Evolutionary conservation across 2,888 invertebrate species (phyloP).

Genomic region (Ceratothoa steindachneri): DNA sequence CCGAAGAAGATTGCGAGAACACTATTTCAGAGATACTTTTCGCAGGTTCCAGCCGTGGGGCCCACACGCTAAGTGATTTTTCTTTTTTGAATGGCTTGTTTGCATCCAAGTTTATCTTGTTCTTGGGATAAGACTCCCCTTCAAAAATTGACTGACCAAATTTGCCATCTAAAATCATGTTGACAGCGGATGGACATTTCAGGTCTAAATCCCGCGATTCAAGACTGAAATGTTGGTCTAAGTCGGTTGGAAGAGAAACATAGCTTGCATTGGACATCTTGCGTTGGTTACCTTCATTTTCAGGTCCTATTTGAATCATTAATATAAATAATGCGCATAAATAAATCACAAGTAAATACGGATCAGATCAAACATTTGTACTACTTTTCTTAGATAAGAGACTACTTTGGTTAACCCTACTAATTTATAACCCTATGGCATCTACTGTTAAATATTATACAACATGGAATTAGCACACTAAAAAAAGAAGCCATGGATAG

Average conservation of each 20-base stretch:
- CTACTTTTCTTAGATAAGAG: no score
- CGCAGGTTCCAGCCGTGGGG: not conserved
- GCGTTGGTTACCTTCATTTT: not conserved
- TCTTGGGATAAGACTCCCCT: not conserved
- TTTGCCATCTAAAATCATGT: not conserved
- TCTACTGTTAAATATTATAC: no score
- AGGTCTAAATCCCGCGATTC: not conserved
- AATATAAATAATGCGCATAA: not conserved
- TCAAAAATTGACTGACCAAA: not conserved
- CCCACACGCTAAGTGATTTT: not conserved
- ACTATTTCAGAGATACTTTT: not conserved
- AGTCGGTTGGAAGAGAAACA: not conserved
- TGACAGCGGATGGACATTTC: not conserved
- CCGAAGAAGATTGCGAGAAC: not conserved
- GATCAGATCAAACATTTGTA: no score
- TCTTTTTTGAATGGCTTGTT: not conserved
- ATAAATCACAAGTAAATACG: no score
- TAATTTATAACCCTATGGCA: no score
- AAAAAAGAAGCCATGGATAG: no score
- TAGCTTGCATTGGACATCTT: not conserved
- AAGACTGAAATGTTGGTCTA: not conserved
- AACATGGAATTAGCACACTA: no score
- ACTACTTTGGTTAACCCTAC: no score
- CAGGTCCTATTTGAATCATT: not conserved
- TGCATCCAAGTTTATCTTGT: not conserved